Conservation (phyloP, 2,113 vertebrate genomes). For the Leuciscus idus region DNA sequence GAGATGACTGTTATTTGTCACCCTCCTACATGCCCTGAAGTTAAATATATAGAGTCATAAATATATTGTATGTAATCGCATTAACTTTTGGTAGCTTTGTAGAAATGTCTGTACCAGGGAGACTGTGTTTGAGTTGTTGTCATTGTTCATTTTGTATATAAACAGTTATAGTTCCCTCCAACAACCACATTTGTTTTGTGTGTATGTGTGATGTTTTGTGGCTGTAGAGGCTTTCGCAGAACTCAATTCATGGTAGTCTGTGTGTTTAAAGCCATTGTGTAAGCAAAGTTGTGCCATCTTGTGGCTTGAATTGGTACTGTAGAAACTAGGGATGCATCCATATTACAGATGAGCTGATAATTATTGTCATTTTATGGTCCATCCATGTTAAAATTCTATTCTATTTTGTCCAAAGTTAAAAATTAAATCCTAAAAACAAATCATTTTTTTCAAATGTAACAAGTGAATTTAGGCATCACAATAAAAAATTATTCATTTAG, state of each 20-base stretch:
- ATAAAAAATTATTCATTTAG: not conserved
- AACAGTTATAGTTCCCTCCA: slow-evolving; percentile 61
- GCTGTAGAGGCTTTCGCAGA: not conserved
- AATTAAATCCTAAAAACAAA: not conserved
- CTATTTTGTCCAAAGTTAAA: not conserved
- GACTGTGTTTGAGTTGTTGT: slow-evolving; percentile 51
- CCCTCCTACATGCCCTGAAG: slow-evolving; percentile 57
- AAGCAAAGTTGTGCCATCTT: slow-evolving; percentile 18
- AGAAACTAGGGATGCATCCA: not conserved
- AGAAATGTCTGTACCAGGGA: slow-evolving; percentile 73
- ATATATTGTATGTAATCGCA: slow-evolving; percentile 67
- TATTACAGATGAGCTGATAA: not conserved
- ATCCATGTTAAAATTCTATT: not conserved
- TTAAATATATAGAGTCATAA: slow-evolving; percentile 68
- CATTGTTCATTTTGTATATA: slow-evolving; percentile 74
- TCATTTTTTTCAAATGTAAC: not conserved
- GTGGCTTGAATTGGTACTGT: not conserved
- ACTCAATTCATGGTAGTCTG: not conserved
- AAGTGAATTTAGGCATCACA: not conserved
- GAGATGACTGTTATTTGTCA: slow-evolving; percentile 25
- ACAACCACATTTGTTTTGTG: slow-evolving; percentile 60
- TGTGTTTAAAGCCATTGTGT: not conserved
- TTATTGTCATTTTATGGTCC: not conserved
- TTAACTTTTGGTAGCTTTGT: slow-evolving; percentile 72
- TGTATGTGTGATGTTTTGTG: slow-evolving; percentile 48